Conservation (phyloP, 2,113 vertebrate genomes). For the Dasyornis broadbenti region DNA sequence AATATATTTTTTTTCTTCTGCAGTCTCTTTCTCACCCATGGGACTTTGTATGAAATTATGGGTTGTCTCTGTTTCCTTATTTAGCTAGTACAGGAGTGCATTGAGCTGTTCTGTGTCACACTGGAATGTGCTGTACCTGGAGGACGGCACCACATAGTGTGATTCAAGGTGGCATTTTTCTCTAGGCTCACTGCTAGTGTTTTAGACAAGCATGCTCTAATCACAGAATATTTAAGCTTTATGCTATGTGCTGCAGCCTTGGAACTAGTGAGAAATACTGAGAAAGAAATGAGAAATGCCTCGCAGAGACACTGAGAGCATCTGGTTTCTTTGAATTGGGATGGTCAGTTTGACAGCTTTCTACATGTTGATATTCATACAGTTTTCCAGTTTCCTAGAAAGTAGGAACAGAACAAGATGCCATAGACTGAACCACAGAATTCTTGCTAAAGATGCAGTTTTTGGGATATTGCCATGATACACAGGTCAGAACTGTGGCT, state of each 20-base stretch:
- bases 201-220: not conserved
- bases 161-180: slow-evolving; percentile 1
- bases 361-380: not conserved
- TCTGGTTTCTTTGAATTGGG: not conserved
- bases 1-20: not conserved
- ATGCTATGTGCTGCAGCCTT: not conserved
- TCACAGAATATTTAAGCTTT: not conserved
- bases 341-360: not conserved
- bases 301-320: not conserved
- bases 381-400: not conserved
- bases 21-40: not conserved
- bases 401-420: not conserved
- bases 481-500: not conserved
- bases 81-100: not conserved
- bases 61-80: not conserved
- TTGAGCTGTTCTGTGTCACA: not conserved
- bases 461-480: not conserved
- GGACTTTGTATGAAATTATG: not conserved
- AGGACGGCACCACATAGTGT: not conserved
- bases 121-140: not conserved
- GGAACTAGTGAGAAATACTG: not conserved
- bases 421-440: not conserved
- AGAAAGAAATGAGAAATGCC: not conserved
- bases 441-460: not conserved
- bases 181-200: not conserved